Percentiles rank a stretch among this genome's conserved stretches.
Conservation (phyloP, 2,113 vertebrate species). For the Triplophysa dalaica region DNA sequence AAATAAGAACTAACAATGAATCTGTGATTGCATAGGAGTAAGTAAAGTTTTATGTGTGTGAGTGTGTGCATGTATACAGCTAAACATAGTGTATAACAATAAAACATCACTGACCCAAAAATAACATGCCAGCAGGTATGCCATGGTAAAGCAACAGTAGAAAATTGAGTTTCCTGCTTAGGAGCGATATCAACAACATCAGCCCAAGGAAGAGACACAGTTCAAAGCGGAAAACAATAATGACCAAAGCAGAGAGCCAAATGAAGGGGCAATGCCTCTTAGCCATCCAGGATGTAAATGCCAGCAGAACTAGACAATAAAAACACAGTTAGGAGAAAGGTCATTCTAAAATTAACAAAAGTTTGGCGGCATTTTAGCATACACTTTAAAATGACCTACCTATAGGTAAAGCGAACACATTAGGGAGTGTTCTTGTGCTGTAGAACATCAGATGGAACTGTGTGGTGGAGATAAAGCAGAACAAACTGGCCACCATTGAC, state of each 20-base stretch:
- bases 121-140: conserved; percentile 81
- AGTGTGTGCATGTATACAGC: too few relatives aligned
- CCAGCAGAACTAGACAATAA: conserved; percentile 78
- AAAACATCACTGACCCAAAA: conserved; percentile 78
- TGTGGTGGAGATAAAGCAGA: conserved; percentile 85
- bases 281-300: conserved; percentile 87
- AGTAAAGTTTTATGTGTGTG: too few relatives aligned
- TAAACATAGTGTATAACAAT: too few relatives aligned
- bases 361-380: too few relatives aligned
- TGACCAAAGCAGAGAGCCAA: conserved; percentile 85
- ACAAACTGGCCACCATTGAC: conserved; percentile 78
- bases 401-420: conserved; percentile 87
- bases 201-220: conserved; percentile 87
- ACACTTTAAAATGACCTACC: conserved; percentile 67
- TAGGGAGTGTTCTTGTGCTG: conserved; percentile 90
- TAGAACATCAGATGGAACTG: conserved; percentile 99
- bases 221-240: conserved; percentile 90
- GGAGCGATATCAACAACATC: conserved; percentile 80
- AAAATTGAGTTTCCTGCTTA: conserved; percentile 75
- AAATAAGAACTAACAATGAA: too few relatives aligned
- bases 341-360: not conserved
- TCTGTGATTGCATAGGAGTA: too few relatives aligned
- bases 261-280: conserved; percentile 80
- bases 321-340: not conserved
- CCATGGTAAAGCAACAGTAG: conserved; percentile 75